phyloP scores from a whole-genome alignment of 2,113 vertebrate genomes.

The Cyanoderma ruficeps region DNA sequence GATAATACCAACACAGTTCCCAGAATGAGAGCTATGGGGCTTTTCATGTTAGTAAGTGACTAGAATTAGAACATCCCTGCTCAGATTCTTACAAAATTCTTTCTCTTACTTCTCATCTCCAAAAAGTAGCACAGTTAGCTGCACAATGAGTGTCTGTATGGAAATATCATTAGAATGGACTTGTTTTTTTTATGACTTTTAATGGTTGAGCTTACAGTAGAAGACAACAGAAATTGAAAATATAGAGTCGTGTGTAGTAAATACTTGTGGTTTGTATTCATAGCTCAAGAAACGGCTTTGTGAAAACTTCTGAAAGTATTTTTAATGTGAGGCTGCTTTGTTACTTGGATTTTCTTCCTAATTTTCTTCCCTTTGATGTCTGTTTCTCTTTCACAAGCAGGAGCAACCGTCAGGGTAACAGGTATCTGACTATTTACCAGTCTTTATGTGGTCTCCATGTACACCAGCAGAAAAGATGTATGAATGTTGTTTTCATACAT shows the following conservation, averaged over 20 bases:
- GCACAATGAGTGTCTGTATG: background rate
- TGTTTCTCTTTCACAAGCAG: constrained; percentile 91
- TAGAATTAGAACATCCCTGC: background rate
- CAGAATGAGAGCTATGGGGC: background rate
- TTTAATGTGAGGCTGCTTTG: constrained; percentile 24
- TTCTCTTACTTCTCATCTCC: background rate
- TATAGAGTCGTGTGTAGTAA: background rate
- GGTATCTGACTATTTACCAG: constrained; percentile 86
- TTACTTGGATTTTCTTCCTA: constrained; percentile 73
- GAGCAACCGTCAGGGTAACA: constrained; percentile 99
- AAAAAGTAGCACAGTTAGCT: background rate
- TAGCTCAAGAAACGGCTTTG: background rate
- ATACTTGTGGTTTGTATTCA: background rate
- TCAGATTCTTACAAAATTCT: background rate
- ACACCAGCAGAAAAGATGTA: constrained; percentile 73
- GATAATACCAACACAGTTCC: background rate
- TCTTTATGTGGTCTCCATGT: constrained; percentile 79
- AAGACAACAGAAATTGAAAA: background rate
- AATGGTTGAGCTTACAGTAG: background rate
- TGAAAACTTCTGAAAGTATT: background rate
- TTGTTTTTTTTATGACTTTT: background rate
- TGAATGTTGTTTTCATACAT: constrained; percentile 74
- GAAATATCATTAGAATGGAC: background rate
- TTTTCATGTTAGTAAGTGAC: background rate
- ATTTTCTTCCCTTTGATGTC: constrained; percentile 83